These are phyloP conservation scores for Protomyctophum bolini DNA, from an alignment of 2,113 vertebrate species.

Conservation along the genomic window DNA sequence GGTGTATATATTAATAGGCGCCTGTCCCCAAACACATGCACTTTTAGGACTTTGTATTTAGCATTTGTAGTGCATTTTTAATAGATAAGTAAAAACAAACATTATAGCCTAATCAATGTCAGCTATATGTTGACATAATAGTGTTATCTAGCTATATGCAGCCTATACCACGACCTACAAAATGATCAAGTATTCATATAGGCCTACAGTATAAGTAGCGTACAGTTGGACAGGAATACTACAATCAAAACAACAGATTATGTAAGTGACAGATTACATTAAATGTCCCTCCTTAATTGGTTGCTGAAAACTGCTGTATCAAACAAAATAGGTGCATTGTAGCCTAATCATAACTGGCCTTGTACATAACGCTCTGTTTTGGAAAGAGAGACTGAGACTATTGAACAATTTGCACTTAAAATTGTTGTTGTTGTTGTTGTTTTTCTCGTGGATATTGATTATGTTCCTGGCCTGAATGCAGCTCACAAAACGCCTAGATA, in stretches of 20 bases:
- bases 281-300: too few species aligned
- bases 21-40: too few species aligned
- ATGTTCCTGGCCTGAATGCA: too few species aligned
- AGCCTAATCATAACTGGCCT: too few species aligned
- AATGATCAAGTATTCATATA: not conserved
- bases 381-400: too few species aligned
- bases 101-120: not conserved
- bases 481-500: too few species aligned
- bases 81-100: not conserved
- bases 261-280: not conserved
- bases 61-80: not conserved
- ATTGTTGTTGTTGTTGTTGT: too few species aligned
- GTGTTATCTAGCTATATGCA: not conserved
- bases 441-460: too few species aligned
- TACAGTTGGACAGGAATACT: not conserved
- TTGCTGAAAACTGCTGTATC: too few species aligned
- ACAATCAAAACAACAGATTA: not conserved
- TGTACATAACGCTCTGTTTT: too few species aligned
- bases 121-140: not conserved
- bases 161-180: not conserved
- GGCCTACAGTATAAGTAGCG: slow-evolving; percentile 17
- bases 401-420: too few species aligned
- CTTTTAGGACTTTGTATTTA: not conserved
- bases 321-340: too few species aligned
- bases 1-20: not conserved